Evolutionary conservation across 2,797 vertebrate genomes (phyloP).

Genomic region (Hapalemur alaotrensis): DNA sequence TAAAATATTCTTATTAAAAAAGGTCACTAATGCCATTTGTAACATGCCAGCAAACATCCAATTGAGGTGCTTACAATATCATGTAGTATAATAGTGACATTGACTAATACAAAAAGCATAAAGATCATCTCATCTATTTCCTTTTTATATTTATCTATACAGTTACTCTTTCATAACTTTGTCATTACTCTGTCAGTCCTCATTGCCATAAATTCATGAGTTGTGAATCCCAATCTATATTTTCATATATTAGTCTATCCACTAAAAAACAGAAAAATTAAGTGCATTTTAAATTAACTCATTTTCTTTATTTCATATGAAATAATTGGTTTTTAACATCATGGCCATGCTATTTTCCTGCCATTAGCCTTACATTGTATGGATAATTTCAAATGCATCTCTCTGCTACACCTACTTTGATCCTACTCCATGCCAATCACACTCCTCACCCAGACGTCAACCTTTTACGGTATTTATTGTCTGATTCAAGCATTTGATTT

Average conservation of each 20-base stretch:
- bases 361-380: neutral
- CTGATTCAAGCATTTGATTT: neutral
- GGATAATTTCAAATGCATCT: neutral
- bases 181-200: neutral
- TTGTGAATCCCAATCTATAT: neutral
- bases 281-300: neutral
- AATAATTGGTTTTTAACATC: neutral
- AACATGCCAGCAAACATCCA: neutral
- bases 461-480: neutral
- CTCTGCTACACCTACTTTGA: neutral
- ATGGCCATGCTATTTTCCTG: neutral
- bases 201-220: neutral
- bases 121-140: neutral
- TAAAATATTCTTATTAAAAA: slow-evolving; percentile 25
- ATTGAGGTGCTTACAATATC: neutral
- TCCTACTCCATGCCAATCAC: neutral
- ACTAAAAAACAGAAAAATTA: neutral
- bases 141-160: neutral
- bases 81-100: neutral
- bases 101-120: neutral
- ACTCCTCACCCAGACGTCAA: neutral
- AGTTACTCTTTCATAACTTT: neutral
- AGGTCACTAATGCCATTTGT: neutral
- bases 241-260: neutral
- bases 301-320: neutral